Evolutionary conservation across 2,797 vertebrate species (phyloP).

Genomic region (Sphenodon punctatus): DNA sequence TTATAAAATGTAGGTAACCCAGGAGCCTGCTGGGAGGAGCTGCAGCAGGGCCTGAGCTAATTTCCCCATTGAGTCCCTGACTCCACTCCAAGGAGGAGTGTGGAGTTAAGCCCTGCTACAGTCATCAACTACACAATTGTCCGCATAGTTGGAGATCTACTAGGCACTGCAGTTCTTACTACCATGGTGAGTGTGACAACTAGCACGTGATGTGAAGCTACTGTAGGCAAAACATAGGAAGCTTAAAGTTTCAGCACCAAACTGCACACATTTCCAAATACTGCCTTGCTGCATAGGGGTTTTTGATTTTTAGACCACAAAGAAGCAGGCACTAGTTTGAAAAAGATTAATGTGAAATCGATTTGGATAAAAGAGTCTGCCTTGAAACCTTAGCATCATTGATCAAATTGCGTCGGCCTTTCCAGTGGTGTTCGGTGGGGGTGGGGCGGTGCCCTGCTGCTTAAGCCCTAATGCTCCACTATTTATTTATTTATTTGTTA

Average conservation of each 20-base stretch:
- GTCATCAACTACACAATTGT: too few relatives aligned
- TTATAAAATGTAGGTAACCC: too few relatives aligned
- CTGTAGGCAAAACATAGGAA: neutral
- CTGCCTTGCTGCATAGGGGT: neutral
- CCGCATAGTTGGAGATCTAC: neutral
- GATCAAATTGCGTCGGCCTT: too few relatives aligned
- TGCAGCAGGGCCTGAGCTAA: too few relatives aligned
- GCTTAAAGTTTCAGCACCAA: neutral
- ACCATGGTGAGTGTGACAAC: neutral
- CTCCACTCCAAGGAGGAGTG: too few relatives aligned
- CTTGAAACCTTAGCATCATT: neutral
- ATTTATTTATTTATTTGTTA: too few relatives aligned
- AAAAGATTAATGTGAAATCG: constrained; percentile 27
- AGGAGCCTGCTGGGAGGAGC: too few relatives aligned
- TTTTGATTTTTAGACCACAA: neutral
- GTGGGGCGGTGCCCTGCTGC: too few relatives aligned
- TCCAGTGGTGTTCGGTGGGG: too few relatives aligned
- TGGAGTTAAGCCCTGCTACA: too few relatives aligned
- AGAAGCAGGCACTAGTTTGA: neutral
- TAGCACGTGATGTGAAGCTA: neutral
- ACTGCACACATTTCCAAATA: neutral
- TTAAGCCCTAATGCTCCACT: too few relatives aligned
- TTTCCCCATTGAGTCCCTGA: too few relatives aligned
- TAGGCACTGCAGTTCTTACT: neutral
- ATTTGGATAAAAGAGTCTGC: constrained; percentile 6